Conservation (phyloP, 2,113 vertebrate genomes). For the Sceloporus undulatus region DNA sequence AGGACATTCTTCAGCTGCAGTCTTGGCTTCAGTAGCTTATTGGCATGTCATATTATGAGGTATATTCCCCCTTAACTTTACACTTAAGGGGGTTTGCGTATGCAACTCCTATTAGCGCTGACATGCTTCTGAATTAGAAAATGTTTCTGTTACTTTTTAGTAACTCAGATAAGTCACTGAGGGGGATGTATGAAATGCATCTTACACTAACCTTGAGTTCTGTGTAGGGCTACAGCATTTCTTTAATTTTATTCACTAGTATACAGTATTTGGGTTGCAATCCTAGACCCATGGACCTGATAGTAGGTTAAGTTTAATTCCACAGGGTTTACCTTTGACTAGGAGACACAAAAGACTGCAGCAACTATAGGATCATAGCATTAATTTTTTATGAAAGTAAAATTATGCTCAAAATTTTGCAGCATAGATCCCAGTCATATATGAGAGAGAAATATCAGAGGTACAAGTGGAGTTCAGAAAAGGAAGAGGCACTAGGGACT, state of each 20-base stretch:
- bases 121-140: conserved; percentile 46
- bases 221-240: conserved; percentile 38
- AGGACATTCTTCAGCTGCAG: conserved; percentile 44
- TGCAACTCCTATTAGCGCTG: conserved; percentile 53
- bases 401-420: too few species aligned
- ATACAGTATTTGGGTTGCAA: neutral
- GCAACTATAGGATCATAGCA: too few species aligned
- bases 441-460: too few species aligned
- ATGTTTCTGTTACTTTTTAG: conserved; percentile 56
- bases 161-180: neutral
- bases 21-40: conserved; percentile 39
- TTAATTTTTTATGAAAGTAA: too few species aligned
- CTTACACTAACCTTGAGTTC: conserved; percentile 40
- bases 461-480: too few species aligned
- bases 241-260: conserved; percentile 67
- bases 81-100: conserved; percentile 33
- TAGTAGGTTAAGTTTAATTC: too few species aligned
- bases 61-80: conserved; percentile 32
- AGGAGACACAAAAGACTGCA: too few species aligned
- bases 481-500: too few species aligned
- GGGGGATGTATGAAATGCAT: conserved; percentile 52
- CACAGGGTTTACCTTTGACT: too few species aligned
- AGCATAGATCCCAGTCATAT: too few species aligned
- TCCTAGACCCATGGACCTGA: too few species aligned
- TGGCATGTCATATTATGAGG: conserved; percentile 33